Base-by-base conservation (phyloP, 2,888 invertebrate genomes). In the Nemoura dubitans region DNA sequence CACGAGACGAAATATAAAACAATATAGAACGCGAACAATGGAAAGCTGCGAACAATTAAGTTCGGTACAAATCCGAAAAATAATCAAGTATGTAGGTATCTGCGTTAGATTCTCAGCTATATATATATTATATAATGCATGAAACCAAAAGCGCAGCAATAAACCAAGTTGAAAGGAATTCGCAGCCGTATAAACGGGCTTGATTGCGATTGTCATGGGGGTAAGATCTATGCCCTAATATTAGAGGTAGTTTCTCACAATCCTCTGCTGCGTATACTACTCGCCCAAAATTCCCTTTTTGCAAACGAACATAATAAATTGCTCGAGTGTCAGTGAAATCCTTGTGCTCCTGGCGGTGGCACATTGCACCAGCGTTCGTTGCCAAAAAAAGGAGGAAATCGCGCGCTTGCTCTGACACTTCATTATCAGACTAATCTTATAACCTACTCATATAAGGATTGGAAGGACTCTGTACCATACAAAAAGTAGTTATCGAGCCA, bases 281-380 rank as follows among this genome's bases (percentile, higher is more conserved):
- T 3, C 81, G 3, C 78, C 81, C 59, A n/a, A 81, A 81, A n/a
- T 81, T 81, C 81, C 21, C 81, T 81, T 81, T 81, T 30, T 81
- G 81, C 81, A 81, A 81, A 81, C 81, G 81, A 81, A 81, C 28
- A 29, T 81, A 30, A 81, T 81, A 81, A 81, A 81, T 81, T 30
- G 21, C 21, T 30, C 10, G 29, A 27, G 81, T 28, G 78, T 78
- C 78, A 78, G 78, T 78, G 78, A 78, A 78, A 78, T 78, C 78
- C 78, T 28, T 78, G 78, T 78, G 28, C 26, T 30, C 7, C 81
- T 27, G 81, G 30, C 6, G 81, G 28, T 30, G 81, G 29, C 81
- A 30, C 29, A 81, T 81, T 84, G 25, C 27, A 76, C 76, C 10
- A 76, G 59, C 14, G 59, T 27, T 43, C 76, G 26, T 27, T 84